Base-by-base conservation (phyloP, 2,113 vertebrate species). In the Symphodus melops region DNA sequence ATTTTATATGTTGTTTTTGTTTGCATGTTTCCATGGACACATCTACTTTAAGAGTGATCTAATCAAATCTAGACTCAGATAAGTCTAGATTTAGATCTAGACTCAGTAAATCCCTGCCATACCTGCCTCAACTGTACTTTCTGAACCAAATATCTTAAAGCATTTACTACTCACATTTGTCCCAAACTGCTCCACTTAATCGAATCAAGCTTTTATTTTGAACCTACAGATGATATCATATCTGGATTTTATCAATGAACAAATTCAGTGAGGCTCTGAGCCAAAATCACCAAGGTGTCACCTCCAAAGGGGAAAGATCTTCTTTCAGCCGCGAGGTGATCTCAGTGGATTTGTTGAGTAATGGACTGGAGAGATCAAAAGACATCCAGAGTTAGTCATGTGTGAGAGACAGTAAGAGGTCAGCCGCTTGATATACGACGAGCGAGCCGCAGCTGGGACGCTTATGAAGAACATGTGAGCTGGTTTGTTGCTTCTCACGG, bases 351-450 rank as follows among this genome's bases (percentile, higher is more conserved):
- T 44, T 77, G 72, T 66, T 74, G 90, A 92, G 95, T 96, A 90
- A 97, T 95, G 89, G 96, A 28, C 69, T 23, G 65, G 23, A 42
- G 93, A 88, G 96, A 96, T 95, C 69, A 79, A 82, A 82, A 85
- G 78, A 72, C 65, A 3, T 62, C 49, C 83, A 25, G 70, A 49
- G 75, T 73, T 46, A 68, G 81, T 89, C 95, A 81, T 85, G 77
- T 67, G 84, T 42, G 61, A 66, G 70, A 68, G 82, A 73, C 37
- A 14, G 41, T 0, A 42, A 28, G 74, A 48, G 82, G 65, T 85
- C 83, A 82, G 54, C 58, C 62, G 73, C 64, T 82, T 81, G 77
- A 74, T 64, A 0, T 44, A 20, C 52, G 79, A 66, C 86, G 86
- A 84, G 86, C 85, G 82, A 86, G 79, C 60, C 5, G 23, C 88